These are phyloP conservation scores for Leuciscus idus DNA, from an alignment of 2,113 vertebrate genomes.

Conservation along the genomic window DNA sequence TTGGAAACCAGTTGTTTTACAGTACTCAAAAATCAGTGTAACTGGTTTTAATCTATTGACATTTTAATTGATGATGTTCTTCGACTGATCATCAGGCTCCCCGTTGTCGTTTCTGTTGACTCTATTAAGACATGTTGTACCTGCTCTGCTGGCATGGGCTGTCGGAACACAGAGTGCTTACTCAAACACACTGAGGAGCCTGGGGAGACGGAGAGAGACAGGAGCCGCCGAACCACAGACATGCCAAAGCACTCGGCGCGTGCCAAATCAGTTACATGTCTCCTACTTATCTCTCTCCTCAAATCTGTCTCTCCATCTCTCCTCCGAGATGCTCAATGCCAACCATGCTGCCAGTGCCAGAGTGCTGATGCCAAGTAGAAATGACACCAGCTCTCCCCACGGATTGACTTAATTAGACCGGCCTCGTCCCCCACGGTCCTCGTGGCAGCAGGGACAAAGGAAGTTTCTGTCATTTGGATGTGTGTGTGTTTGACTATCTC, in stretches of 20 bases:
- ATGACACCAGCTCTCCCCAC: conserved; percentile 76
- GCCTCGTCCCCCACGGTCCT: conserved; percentile 74
- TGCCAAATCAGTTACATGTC: conserved; percentile 57
- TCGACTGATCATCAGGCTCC: conserved; percentile 44
- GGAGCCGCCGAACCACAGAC: conserved; percentile 35
- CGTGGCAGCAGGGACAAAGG: conserved; percentile 78
- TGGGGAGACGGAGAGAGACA: conserved; percentile 25
- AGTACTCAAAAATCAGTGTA: neutral
- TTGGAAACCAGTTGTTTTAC: conserved; percentile 10
- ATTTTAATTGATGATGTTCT: conserved; percentile 42
- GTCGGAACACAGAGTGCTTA: conserved; percentile 39
- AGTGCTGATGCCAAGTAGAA: conserved; percentile 78
- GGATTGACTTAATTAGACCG: conserved; percentile 82
- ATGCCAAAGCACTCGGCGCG: conserved; percentile 37
- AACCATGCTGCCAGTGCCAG: conserved; percentile 73
- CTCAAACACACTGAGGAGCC: conserved; percentile 46
- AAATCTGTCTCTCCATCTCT: conserved; percentile 53
- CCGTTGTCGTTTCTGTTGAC: conserved; percentile 34
- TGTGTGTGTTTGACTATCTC: conserved; percentile 82
- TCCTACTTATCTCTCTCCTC: conserved; percentile 57
- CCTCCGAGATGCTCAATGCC: conserved; percentile 63
- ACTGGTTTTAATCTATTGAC: conserved; percentile 45
- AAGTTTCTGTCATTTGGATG: conserved; percentile 77
- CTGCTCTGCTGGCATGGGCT: conserved; percentile 34
- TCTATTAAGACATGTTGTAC: conserved; percentile 52